Percentiles rank a stretch among this genome's conserved stretches.
These are phyloP conservation scores for Amphipyra berbera DNA, from an alignment of 2,888 invertebrate genomes.

Conservation along the genomic window DNA sequence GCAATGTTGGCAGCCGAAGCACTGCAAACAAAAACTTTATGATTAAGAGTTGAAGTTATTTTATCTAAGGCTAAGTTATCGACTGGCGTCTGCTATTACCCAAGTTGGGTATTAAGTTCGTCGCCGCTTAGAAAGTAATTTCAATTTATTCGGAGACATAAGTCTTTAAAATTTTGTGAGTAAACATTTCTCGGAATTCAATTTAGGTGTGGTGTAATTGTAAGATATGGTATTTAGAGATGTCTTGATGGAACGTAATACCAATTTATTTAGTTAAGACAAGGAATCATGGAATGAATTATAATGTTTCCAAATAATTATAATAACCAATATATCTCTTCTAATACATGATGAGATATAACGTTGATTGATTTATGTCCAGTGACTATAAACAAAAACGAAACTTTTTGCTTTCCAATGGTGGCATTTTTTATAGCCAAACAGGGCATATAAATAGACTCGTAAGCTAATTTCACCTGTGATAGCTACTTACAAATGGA, in stretches of 20 bases:
- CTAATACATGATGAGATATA: too few species aligned
- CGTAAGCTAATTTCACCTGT: too few species aligned
- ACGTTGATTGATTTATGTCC: too few species aligned
- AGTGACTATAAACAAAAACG: too few species aligned
- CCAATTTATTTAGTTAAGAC: constrained; percentile 26
- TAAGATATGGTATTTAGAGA: constrained; percentile 28
- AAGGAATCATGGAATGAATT: constrained; percentile 20
- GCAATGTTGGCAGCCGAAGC: constrained; percentile 47
- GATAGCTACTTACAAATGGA: too few species aligned
- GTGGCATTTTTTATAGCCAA: too few species aligned
- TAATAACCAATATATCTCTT: too few species aligned
- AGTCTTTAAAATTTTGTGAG: constrained; percentile 16
- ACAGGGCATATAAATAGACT: too few species aligned
- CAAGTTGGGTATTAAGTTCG: constrained; percentile 37
- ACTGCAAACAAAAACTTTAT: constrained; percentile 52
- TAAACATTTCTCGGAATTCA: constrained; percentile 40
- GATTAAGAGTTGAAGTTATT: constrained; percentile 50
- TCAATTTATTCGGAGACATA: constrained; percentile 36
- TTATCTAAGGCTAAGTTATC: constrained; percentile 49
- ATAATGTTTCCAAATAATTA: constrained; percentile 10
- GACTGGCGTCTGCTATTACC: constrained; percentile 36
- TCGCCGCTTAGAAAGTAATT: constrained; percentile 44
- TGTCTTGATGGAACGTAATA: constrained; percentile 17
- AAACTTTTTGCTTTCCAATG: too few species aligned
- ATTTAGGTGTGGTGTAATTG: constrained; percentile 24